Percentiles rank a stretch among this genome's conserved stretches.
These are phyloP conservation scores for Pollimyrus isidori DNA, from an alignment of 2,113 vertebrate species.

Conservation along the genomic window DNA sequence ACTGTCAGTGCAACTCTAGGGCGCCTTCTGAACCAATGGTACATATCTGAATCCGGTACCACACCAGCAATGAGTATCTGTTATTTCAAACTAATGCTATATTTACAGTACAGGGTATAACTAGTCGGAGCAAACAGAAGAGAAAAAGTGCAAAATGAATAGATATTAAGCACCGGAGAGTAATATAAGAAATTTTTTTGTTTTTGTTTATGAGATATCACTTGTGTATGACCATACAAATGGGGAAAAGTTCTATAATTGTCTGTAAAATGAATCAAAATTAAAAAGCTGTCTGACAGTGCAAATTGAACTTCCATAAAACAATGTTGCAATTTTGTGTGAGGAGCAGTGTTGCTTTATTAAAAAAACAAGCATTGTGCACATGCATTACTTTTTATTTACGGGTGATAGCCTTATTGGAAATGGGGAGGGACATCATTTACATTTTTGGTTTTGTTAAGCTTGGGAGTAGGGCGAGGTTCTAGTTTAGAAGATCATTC, in stretches of 20 bases:
- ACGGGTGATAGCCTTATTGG: not conserved
- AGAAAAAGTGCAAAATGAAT: not conserved
- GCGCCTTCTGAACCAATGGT: not conserved
- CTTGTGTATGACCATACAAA: not conserved
- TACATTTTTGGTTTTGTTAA: not conserved
- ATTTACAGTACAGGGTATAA: not conserved
- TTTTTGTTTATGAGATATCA: not conserved
- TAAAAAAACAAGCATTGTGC: not conserved
- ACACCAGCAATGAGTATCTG: not conserved
- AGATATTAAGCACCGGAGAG: not conserved
- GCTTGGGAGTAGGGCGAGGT: not conserved
- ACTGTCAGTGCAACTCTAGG: not conserved
- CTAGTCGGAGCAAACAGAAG: not conserved
- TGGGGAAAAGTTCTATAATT: not conserved
- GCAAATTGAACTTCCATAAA: not conserved
- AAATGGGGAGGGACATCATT: not conserved
- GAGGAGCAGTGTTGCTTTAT: not conserved
- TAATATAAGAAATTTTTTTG: not conserved
- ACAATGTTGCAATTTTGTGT: not conserved
- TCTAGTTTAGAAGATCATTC: not conserved
- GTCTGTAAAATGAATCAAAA: not conserved
- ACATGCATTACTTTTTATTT: not conserved
- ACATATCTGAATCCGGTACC: not conserved
- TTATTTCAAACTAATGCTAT: not conserved
- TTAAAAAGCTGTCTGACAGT: not conserved